Conservation (phyloP, 2,797 vertebrate genomes). For the Artibeus jamaicensis region DNA sequence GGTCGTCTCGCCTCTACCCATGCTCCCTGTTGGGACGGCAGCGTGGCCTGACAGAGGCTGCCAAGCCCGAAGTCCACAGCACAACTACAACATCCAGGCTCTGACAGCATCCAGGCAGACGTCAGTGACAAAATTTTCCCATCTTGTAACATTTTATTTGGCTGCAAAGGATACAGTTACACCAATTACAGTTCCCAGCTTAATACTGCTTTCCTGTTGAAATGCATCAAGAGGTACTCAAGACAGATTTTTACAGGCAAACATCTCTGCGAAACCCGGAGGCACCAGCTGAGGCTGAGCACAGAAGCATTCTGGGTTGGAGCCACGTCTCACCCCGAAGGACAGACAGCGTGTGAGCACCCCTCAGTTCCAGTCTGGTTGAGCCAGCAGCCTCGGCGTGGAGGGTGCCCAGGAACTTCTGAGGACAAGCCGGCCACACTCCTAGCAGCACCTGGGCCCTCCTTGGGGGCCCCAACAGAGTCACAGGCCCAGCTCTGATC, state of each 20-base stretch:
- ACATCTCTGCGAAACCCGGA: background rate
- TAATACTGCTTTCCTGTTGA: conserved; percentile 9
- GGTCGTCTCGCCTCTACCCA: background rate
- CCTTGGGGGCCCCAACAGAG: background rate
- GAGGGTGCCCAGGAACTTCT: background rate
- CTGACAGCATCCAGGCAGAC: background rate
- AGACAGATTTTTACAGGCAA: conserved; percentile 37
- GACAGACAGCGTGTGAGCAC: background rate
- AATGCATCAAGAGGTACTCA: conserved; percentile 35
- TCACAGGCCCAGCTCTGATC: background rate
- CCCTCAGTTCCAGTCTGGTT: background rate
- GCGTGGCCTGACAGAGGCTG: background rate
- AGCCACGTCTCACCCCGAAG: conserved; percentile 44
- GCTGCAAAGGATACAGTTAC: conserved; percentile 18
- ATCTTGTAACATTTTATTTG: background rate
- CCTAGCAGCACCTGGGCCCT: background rate
- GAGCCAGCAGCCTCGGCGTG: background rate
- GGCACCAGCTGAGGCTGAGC: background rate
- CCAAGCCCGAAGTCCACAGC: background rate
- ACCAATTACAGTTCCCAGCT: background rate
- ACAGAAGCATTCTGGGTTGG: background rate
- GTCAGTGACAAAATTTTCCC: background rate
- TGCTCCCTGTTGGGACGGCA: background rate
- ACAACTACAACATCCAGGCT: background rate
- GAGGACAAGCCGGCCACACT: background rate